phyloP scores from a whole-genome alignment of 2,888 invertebrate genomes.

The Callyntrura guangdongensis region DNA sequence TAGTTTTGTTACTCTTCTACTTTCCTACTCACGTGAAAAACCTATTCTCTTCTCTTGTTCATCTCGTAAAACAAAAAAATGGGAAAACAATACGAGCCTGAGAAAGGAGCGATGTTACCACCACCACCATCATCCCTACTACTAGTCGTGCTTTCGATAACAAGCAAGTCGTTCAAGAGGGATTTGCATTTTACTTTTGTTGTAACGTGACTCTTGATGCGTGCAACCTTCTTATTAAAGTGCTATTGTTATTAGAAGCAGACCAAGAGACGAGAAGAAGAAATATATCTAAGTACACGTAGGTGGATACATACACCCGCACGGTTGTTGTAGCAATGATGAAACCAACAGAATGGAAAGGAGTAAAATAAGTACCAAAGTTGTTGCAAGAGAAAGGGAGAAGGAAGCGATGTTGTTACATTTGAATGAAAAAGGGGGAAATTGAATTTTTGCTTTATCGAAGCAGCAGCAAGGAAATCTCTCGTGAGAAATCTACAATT shows the following conservation, averaged over 20 bases:
- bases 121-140: neutral
- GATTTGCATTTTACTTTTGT: conserved; percentile 63
- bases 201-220: conserved; percentile 66
- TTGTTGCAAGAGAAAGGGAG: neutral
- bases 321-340: conserved; percentile 5
- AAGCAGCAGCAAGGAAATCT: conserved; percentile 53
- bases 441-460: conserved; percentile 58
- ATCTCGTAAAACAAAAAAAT: conserved; percentile 45
- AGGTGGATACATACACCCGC: neutral
- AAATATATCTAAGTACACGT: neutral
- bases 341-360: neutral
- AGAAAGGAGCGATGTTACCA: conserved; percentile 2
- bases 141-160: conserved; percentile 16
- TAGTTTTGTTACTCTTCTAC: conserved; percentile 5
- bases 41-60: conserved; percentile 37
- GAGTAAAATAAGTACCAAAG: conserved; percentile 39
- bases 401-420: conserved; percentile 10
- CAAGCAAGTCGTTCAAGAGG: conserved; percentile 63
- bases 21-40: neutral
- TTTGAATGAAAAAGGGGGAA: conserved; percentile 49
- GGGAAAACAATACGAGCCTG: conserved; percentile 7
- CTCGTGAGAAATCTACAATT: conserved; percentile 61
- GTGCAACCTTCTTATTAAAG: conserved; percentile 60
- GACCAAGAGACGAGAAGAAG: neutral
- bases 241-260: conserved; percentile 48